phyloP scores from a whole-genome alignment of 2,888 invertebrate genomes.

The Drosophila stalkeri region DNA sequence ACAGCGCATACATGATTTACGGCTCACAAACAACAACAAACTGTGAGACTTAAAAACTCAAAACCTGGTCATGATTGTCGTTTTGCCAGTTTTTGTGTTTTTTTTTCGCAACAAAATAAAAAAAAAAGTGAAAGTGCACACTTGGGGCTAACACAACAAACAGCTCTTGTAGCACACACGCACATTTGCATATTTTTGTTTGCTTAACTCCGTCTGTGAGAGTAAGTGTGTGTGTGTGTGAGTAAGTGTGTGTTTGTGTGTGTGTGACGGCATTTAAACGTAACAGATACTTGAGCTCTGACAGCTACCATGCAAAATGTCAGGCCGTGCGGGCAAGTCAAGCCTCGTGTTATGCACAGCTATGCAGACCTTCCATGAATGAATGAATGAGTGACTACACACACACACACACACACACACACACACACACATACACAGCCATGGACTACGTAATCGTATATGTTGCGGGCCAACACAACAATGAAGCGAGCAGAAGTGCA shows the following conservation, averaged over 20 bases:
- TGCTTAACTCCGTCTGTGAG: background rate
- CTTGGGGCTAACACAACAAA: conserved; percentile 54
- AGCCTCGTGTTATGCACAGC: conserved; percentile 36
- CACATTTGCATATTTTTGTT: conserved; percentile 25
- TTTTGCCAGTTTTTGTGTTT: conserved; percentile 68
- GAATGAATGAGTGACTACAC: conserved; percentile 35
- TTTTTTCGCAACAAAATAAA: conserved; percentile 23
- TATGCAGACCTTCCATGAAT: conserved; percentile 46
- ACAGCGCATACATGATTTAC: conserved; percentile 38
- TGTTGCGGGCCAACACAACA: conserved; percentile 51
- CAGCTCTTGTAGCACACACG: conserved; percentile 28
- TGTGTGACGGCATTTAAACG: conserved; percentile 66
- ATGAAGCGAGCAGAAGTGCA: conserved; percentile 65
- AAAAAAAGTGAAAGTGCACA: conserved; percentile 81
- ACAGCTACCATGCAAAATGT: conserved; percentile 56
- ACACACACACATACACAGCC: background rate
- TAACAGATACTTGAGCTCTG: conserved; percentile 72
- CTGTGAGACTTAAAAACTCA: conserved; percentile 38
- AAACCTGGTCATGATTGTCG: conserved; percentile 64
- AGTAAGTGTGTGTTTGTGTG: conserved; percentile 5
- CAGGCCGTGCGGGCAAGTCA: conserved; percentile 42
- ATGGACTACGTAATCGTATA: conserved; percentile 15
- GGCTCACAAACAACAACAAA: conserved; percentile 14
- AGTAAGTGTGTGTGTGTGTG: conserved; percentile 16
- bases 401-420: conserved; percentile 1